Percentiles rank a stretch among this genome's conserved stretches.
Conservation (phyloP, 2,888 invertebrate genomes). For the Agrochola lychnidis region DNA sequence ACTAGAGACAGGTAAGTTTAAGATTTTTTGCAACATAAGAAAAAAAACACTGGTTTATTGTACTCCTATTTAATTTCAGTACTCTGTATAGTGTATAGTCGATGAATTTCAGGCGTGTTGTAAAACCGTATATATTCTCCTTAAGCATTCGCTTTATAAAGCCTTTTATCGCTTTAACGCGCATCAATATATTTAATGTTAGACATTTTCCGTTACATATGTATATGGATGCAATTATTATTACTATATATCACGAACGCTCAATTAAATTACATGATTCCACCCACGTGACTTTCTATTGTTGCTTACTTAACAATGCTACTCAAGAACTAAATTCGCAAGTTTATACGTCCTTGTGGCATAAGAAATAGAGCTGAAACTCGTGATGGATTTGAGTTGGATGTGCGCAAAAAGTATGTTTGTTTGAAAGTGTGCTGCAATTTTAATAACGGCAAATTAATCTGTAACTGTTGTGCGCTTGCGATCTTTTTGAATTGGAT, state of each 20-base stretch:
- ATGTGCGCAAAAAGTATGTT: slow-evolving; percentile 22
- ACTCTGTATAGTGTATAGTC: background rate
- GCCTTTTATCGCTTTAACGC: background rate
- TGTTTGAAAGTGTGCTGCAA: slow-evolving; percentile 63
- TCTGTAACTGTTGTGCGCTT: slow-evolving; percentile 61
- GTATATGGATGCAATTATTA: slow-evolving; percentile 65
- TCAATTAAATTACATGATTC: slow-evolving; percentile 66
- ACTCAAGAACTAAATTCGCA: slow-evolving; percentile 16
- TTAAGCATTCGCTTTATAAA: background rate
- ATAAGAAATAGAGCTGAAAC: slow-evolving; percentile 30
- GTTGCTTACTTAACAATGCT: slow-evolving; percentile 28
- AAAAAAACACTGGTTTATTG: too few species aligned
- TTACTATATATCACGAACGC: slow-evolving; percentile 66
- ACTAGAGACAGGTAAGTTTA: too few species aligned
- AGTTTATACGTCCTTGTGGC: background rate
- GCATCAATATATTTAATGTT: slow-evolving; percentile 40
- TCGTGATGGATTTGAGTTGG: slow-evolving; percentile 8
- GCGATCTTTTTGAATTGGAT: slow-evolving; percentile 49
- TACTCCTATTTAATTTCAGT: background rate
- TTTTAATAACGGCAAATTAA: slow-evolving; percentile 70
- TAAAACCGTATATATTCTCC: slow-evolving; percentile 2
- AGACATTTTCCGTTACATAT: slow-evolving; percentile 64
- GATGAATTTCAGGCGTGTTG: background rate
- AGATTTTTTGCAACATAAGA: too few species aligned
- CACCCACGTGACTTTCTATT: slow-evolving; percentile 69